Conservation (phyloP, 2,888 invertebrate species). For the Cheilosia variabilis region DNA sequence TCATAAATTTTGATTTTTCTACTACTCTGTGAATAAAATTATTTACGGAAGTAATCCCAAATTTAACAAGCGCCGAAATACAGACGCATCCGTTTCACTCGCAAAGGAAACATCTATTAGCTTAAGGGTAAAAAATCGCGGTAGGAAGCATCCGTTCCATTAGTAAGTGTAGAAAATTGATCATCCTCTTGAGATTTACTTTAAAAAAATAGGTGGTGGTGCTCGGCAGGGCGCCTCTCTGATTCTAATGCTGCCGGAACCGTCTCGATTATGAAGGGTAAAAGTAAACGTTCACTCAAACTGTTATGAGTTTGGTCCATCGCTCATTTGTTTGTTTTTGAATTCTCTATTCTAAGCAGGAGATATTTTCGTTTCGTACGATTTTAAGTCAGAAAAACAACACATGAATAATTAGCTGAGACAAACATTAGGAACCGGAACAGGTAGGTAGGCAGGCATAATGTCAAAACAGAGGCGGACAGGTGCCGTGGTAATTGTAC, state of each 20-base stretch:
- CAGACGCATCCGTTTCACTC: constrained; percentile 29
- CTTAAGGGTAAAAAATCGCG: constrained; percentile 3
- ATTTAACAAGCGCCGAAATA: constrained; percentile 12
- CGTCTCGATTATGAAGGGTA: constrained; percentile 54
- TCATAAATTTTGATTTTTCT: constrained; percentile 26
- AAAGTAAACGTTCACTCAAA: constrained; percentile 38
- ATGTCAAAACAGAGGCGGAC: constrained; percentile 62
- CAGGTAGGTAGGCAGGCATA: constrained; percentile 26
- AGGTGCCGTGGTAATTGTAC: constrained; percentile 46
- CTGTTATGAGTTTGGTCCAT: constrained; percentile 1
- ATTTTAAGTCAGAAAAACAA: constrained; percentile 57
- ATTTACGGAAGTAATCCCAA: constrained; percentile 36
- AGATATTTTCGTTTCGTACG: constrained; percentile 5
- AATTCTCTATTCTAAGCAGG: constrained; percentile 34
- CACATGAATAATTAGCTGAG: constrained; percentile 17
- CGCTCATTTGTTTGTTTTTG: constrained; percentile 53
- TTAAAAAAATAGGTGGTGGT: constrained; percentile 26
- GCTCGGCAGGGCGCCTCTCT: constrained; percentile 43
- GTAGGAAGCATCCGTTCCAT: constrained; percentile 60
- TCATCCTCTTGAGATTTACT: constrained; percentile 59
- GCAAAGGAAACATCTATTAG: not conserved
- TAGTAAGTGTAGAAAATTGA: constrained; percentile 66
- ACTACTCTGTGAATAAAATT: not conserved
- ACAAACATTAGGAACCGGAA: constrained; percentile 52
- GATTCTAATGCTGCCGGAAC: constrained; percentile 62